These are phyloP conservation scores for Anthonomus grandis DNA, from an alignment of 1,140 invertebrate species.

Conservation along the genomic window DNA sequence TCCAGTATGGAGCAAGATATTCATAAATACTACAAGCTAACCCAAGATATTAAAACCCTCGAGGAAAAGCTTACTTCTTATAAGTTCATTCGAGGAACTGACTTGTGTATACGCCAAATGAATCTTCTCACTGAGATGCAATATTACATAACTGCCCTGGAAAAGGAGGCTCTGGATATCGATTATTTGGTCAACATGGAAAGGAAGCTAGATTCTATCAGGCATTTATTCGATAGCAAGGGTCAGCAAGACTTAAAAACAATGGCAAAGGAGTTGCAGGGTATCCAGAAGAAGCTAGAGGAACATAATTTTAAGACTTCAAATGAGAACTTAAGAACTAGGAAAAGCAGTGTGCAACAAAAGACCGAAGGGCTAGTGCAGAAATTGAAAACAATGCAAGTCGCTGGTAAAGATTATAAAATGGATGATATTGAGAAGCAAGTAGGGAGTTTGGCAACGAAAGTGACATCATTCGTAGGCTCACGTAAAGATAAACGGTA, in stretches of 20 bases:
- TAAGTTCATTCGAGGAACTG: constrained; percentile 9
- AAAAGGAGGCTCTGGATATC: constrained; percentile 12
- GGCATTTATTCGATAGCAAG: not conserved
- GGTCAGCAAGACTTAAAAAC: not conserved
- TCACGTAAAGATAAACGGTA: constrained; percentile 23
- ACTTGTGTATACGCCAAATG: constrained; percentile 7
- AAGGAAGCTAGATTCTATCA: constrained; percentile 1
- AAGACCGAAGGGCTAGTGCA: constrained; percentile 1
- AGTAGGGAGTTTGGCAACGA: not conserved
- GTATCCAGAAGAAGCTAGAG: constrained; percentile 8
- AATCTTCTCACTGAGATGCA: constrained; percentile 14
- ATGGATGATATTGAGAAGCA: constrained; percentile 22
- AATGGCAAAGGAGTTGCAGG: constrained; percentile 10
- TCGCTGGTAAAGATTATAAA: constrained; percentile 6
- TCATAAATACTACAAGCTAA: constrained; percentile 12
- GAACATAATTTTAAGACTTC: constrained; percentile 10
- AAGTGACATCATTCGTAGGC: constrained; percentile 27
- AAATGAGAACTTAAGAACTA: not conserved
- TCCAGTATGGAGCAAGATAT: constrained; percentile 6
- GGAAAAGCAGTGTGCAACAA: constrained; percentile 12
- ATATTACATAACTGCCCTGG: constrained; percentile 5
- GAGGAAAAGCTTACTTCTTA: constrained; percentile 6
- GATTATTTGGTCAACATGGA: constrained; percentile 14
- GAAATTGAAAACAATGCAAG: constrained; percentile 11
- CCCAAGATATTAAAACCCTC: constrained; percentile 9